These are phyloP conservation scores for Phymorhynchus buccinoides DNA, from an alignment of 1,140 invertebrate species.

Conservation along the genomic window DNA sequence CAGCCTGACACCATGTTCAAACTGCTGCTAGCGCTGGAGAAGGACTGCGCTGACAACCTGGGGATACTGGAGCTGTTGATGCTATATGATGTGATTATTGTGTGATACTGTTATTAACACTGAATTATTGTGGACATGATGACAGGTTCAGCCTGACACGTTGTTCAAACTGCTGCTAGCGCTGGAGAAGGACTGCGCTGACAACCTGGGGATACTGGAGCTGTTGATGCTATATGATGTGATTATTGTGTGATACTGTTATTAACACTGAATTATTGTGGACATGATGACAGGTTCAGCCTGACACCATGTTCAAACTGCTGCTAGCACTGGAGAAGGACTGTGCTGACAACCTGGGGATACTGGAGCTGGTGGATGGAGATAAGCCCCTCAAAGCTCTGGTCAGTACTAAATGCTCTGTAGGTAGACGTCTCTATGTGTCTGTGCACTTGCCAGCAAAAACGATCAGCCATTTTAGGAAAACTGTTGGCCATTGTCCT, in stretches of 20 bases:
- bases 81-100: no score
- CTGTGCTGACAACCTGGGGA: constrained; percentile 93
- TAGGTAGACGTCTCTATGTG: not conserved
- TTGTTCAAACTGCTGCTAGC: constrained; percentile 91
- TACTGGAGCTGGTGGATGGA: constrained; percentile 94
- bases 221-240: no score
- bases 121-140: no score
- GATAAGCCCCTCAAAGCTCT: constrained; percentile 97
- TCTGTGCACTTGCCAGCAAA: no score
- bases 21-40: constrained; percentile 89
- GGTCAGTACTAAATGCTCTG: constrained; percentile 69
- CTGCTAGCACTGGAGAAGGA: constrained; percentile 90
- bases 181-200: constrained; percentile 91
- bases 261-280: no score
- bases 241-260: no score
- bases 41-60: constrained; percentile 92
- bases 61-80: constrained; percentile 95
- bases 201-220: constrained; percentile 95
- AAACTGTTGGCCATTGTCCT: no score
- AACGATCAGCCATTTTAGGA: no score
- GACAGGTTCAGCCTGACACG: constrained; percentile 90
- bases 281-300: constrained; percentile 93
- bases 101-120: no score
- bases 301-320: constrained; percentile 91
- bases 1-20: constrained; percentile 92